These are phyloP conservation scores for Catharus ustulatus DNA, from an alignment of 2,797 vertebrate genomes.

Conservation along the genomic window DNA sequence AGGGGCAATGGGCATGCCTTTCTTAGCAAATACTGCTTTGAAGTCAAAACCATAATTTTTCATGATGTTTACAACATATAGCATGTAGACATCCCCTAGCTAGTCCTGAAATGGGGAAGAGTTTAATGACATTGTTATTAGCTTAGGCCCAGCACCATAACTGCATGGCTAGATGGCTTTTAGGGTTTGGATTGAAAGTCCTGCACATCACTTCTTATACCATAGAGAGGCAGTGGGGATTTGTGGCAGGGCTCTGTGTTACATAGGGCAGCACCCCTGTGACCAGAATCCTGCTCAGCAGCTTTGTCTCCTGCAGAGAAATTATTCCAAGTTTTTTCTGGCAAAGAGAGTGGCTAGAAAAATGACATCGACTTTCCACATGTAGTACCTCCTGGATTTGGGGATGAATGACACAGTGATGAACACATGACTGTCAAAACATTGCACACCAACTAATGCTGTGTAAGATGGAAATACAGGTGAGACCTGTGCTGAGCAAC, in stretches of 20 bases:
- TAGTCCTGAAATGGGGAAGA: not conserved
- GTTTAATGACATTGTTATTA: not conserved
- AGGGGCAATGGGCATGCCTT: not conserved
- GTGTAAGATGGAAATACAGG: not conserved
- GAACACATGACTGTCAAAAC: not conserved
- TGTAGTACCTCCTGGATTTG: not conserved
- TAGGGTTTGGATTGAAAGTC: not conserved
- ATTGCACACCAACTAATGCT: not conserved
- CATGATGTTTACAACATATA: accelerated
- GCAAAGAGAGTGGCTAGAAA: not conserved
- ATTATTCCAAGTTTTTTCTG: not conserved
- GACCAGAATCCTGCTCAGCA: not conserved
- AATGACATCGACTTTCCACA: not conserved
- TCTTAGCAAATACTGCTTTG: not conserved
- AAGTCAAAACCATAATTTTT: not conserved
- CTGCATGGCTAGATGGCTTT: not conserved
- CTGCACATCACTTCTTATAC: accelerated
- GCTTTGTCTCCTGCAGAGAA: not conserved
- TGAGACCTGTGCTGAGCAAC: not conserved
- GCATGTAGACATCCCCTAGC: not conserved
- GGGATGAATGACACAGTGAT: not conserved
- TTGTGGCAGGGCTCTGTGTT: not conserved
- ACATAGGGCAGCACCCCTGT: not conserved
- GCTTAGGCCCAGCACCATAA: not conserved
- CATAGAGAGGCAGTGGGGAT: not conserved